Evolutionary conservation across 92 coral and sea anemone genomes (phyloP).

Genomic region (Anthopleura xanthogrammica): DNA sequence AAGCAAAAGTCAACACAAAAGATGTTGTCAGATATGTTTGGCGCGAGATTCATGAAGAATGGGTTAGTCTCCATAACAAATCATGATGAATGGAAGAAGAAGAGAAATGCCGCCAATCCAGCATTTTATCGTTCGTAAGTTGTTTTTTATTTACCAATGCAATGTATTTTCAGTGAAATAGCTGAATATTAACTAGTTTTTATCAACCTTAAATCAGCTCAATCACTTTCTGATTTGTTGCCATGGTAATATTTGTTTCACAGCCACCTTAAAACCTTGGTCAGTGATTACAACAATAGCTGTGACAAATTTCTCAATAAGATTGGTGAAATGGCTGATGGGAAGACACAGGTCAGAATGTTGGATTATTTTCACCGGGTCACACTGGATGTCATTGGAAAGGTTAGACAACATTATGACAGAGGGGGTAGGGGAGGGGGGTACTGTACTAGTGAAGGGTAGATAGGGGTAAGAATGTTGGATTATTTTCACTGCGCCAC

Average conservation of each 20-base stretch:
- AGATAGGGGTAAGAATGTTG: conserved; percentile 33
- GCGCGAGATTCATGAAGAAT: conserved; percentile 30
- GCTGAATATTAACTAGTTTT: too few species aligned
- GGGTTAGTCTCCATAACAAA: conserved; percentile 16
- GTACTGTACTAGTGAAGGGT: conserved; percentile 15
- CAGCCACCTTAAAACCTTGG: conserved; percentile 44
- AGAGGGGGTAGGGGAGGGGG: neutral
- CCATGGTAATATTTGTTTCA: conserved; percentile 18
- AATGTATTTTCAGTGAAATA: too few species aligned
- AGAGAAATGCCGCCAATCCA: conserved; percentile 36
- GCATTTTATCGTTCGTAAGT: conserved; percentile 50
- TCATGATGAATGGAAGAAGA: conserved; percentile 36
- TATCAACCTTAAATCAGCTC: too few species aligned
- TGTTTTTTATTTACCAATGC: too few species aligned
- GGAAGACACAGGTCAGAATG: conserved; percentile 44
- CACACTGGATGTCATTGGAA: conserved; percentile 31
- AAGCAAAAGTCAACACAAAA: conserved; percentile 9
- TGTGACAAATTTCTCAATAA: conserved; percentile 22
- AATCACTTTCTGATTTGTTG: neutral
- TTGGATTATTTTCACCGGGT: conserved; percentile 30
- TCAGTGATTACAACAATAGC: conserved; percentile 27
- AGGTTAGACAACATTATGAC: neutral
- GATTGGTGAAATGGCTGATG: conserved; percentile 31
- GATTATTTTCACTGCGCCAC: conserved; percentile 31
- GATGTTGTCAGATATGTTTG: conserved; percentile 12